phyloP scores from a whole-genome alignment of 1,140 invertebrate species.

The Cherax destructor region DNA sequence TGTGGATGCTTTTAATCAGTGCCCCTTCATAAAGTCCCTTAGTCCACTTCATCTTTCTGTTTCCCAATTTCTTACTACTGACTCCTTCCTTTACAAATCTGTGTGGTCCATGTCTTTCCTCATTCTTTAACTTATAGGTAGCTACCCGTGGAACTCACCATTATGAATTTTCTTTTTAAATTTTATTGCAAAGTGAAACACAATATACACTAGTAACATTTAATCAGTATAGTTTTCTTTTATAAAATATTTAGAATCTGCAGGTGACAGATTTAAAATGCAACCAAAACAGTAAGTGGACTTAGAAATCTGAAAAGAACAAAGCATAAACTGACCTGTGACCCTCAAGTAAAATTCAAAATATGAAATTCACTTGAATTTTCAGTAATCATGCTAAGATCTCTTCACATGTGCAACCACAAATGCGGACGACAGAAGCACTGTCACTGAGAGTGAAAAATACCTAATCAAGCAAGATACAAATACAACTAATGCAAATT shows the following conservation, averaged over 20 bases:
- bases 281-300: slow-evolving; percentile 49
- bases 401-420: slow-evolving; percentile 45
- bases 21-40: too few species aligned
- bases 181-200: background rate
- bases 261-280: slow-evolving; percentile 50
- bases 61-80: too few species aligned
- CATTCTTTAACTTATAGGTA: too few species aligned
- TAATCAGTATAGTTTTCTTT: slow-evolving; percentile 45
- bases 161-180: background rate
- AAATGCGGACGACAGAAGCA: slow-evolving; percentile 42
- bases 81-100: too few species aligned
- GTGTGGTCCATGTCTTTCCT: too few species aligned
- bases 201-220: slow-evolving; percentile 7
- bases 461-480: background rate
- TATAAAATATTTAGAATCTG: slow-evolving; percentile 50
- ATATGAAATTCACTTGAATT: background rate
- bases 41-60: too few species aligned
- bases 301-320: slow-evolving; percentile 31
- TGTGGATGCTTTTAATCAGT: too few species aligned
- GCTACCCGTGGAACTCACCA: background rate
- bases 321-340: slow-evolving; percentile 21
- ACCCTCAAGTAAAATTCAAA: background rate
- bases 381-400: background rate
- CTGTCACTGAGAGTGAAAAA: slow-evolving; percentile 35
- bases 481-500: background rate